Evolutionary conservation across 2,888 invertebrate genomes (phyloP), one percentile per base, ranked within the genome.

Genomic region (Choreutis nemorana): DNA sequence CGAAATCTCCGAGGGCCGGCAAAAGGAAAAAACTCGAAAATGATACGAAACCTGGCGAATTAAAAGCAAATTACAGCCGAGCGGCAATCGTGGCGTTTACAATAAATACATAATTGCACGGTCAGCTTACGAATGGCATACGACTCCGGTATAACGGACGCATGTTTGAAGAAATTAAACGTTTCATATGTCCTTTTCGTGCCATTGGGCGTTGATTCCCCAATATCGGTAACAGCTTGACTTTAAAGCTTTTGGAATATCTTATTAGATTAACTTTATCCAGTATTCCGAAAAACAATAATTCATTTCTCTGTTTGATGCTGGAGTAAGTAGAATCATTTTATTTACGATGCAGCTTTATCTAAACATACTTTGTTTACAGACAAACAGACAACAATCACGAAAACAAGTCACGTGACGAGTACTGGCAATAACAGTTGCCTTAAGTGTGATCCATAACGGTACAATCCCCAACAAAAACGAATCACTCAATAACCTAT

Each of bases 41-140:
- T 73, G 71, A 77, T 77, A 77, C 72, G 57, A 75, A 77, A 72
- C 64, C 52, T 62, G 64, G 56, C 64, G 70, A 79, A 79, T 78
- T 78, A 78, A 78, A 78, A 70, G 64, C 64, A 72, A 78, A 78
- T 78, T 78, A 75, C 68, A 68, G 73, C 50, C 62, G 57, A 62
- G 56, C 59, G 65, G 75, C 72, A 71, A 73, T 72, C 72, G 67
- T 70, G 58, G 63, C 80, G 72, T 77, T 80, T 79, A 79, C 77
- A 77, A 78, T 80, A 80, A 80, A 80, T 70, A 79, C 80, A 77
- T 79, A 79, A 80, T 80, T 79, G 78, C 65, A 77, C 53, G 67
- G 62, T 55, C 66, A 64, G 73, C 62, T 64, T 68, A 67, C 72
- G 59, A 68, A 67, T 71, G 67, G 66, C 65, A 68, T 66, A 54